Evolutionary conservation across 2,113 vertebrate species (phyloP).

Genomic region (Peromyscus maniculatus): DNA sequence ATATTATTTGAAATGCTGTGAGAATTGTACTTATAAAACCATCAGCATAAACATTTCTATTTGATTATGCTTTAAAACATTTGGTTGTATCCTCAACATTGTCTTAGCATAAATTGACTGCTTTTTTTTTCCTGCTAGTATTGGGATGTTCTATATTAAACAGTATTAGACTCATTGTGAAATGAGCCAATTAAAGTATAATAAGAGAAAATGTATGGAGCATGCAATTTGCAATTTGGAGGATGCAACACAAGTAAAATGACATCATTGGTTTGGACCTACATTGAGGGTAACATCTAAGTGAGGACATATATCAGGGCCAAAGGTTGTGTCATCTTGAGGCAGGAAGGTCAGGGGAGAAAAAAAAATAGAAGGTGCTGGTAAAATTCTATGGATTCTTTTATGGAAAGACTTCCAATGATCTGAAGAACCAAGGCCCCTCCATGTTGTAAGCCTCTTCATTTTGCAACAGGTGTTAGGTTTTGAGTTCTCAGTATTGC

Average conservation of each 20-base stretch:
- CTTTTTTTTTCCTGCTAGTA: not conserved
- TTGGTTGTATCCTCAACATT: not conserved
- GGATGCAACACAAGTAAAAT: not conserved
- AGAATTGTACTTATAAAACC: not conserved
- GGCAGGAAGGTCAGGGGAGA: too few species aligned
- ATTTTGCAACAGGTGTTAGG: too few species aligned
- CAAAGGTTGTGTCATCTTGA: not conserved
- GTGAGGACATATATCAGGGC: too few species aligned
- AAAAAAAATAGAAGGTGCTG: not conserved
- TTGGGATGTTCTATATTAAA: not conserved
- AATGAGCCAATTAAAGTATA: not conserved
- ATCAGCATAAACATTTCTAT: not conserved
- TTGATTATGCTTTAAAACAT: not conserved
- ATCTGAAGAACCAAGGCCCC: too few species aligned
- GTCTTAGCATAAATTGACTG: not conserved
- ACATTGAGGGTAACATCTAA: not conserved
- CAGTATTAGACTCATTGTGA: not conserved
- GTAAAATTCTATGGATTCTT: not conserved
- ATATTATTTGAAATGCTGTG: conserved; percentile 2
- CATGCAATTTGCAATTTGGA: not conserved
- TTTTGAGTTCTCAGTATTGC: too few species aligned
- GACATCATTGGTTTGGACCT: too few species aligned
- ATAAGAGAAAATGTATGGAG: not conserved
- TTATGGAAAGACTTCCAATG: not conserved
- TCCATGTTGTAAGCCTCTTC: too few species aligned